Evolutionary conservation across 2,113 vertebrate species (phyloP), one percentile per base, ranked within the genome.

Genomic region (Myotis lucifugus): DNA sequence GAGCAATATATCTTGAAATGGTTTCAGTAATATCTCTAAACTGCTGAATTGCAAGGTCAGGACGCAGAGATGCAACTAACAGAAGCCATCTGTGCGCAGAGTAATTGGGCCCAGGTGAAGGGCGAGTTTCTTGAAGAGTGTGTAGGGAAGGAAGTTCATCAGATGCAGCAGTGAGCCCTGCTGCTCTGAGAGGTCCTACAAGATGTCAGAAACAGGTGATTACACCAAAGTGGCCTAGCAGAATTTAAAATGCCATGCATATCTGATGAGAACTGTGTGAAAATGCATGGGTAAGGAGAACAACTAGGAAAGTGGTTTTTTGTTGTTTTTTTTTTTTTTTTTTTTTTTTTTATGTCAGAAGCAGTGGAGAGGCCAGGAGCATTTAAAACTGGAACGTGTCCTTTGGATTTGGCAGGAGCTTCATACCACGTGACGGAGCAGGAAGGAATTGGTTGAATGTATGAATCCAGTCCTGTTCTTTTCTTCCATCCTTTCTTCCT

Each of bases 201-300:
- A 18, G 56, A 86, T 90, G 91, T 74, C 85, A 94, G 93, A 92
- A 74, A 61, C 46, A 73, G 64, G 91, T 25, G 85, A 85, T 42
- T 21, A 74, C n/a, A 66, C 52, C 25, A 14, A 1, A 59, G 19
- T 67, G 40, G 48, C 29, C 85, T 77, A 25, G 40, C 29, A 61
- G 74, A 78, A 48, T 66, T 48, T 19, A 25, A 73, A 50, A 67
- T 69, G 46, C n/a, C 74, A 54, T 37, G 3, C 0, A 2, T 34
- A 34, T 67, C 48, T 73, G 74, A 84, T 92, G 32, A 40, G 21
- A 69, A 14, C 13, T 78, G 13, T n/a, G 19, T 61, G 78, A 84
- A 93, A 81, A 79, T 19, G 6, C 73, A 3, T 73, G 21, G n/a
- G 3, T n/a, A 34, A 46, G 66, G 79, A 83, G 91, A 82, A 84